Conservation (phyloP, 2,797 vertebrate species). For the Acrossocheilus wenchowensis region DNA sequence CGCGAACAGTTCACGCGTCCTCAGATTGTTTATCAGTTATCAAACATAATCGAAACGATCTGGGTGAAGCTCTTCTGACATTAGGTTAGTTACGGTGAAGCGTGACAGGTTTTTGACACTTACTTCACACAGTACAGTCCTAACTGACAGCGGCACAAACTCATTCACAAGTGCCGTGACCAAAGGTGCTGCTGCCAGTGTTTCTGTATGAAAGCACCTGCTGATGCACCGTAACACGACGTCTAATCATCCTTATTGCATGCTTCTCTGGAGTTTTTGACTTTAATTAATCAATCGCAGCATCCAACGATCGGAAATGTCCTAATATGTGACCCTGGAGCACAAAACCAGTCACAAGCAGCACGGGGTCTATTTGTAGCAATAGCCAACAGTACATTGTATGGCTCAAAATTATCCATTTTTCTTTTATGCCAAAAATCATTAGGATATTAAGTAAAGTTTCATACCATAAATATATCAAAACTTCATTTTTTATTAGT, state of each 20-base stretch:
- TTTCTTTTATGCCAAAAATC: background rate
- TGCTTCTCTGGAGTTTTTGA: background rate
- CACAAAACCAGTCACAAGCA: background rate
- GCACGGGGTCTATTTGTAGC: too few relatives aligned
- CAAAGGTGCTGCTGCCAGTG: background rate
- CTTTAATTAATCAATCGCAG: background rate
- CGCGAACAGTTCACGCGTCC: background rate
- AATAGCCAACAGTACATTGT: too few relatives aligned
- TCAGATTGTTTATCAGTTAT: background rate
- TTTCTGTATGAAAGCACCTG: background rate
- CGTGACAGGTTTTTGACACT: background rate
- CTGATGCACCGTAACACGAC: background rate
- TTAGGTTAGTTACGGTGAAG: background rate
- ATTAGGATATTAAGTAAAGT: too few relatives aligned
- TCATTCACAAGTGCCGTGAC: background rate
- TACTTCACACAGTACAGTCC: background rate
- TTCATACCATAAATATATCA: too few relatives aligned
- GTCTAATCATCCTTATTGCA: background rate
- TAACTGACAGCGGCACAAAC: background rate
- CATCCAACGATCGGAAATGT: background rate
- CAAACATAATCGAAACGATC: background rate
- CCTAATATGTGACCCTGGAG: background rate
- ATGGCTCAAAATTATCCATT: too few relatives aligned
- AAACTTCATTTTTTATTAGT: too few relatives aligned
- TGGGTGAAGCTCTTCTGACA: background rate